Evolutionary conservation across 2,888 invertebrate species (phyloP).

Genomic region (Ectobius pallidus): DNA sequence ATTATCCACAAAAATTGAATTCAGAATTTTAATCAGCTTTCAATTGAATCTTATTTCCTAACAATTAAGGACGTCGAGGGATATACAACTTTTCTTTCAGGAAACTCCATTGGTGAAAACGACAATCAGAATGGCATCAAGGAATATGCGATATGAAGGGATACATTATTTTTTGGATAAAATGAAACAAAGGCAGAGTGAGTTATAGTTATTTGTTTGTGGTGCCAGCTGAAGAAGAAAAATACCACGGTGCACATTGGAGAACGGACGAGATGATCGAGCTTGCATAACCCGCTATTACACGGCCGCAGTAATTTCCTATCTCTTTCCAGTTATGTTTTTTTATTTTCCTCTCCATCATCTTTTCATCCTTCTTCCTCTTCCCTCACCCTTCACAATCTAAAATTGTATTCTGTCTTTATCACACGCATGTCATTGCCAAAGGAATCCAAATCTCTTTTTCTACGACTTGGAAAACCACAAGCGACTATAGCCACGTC

Average conservation of each 20-base stretch:
- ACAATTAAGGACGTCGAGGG: too few relatives aligned
- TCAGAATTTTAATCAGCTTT: too few relatives aligned
- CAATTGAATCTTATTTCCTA: too few relatives aligned
- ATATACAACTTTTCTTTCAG: too few relatives aligned
- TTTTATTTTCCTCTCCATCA: constrained; percentile 1
- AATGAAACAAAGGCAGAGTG: too few relatives aligned
- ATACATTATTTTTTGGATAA: too few relatives aligned
- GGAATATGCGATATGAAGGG: too few relatives aligned
- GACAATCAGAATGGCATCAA: too few relatives aligned
- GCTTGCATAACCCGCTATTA: constrained; percentile 14
- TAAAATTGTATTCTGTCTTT: constrained; percentile 20
- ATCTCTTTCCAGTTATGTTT: constrained; percentile 14
- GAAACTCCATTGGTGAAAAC: too few relatives aligned
- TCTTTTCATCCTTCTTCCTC: background rate
- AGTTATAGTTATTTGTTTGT: too few relatives aligned
- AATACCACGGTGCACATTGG: constrained; percentile 10
- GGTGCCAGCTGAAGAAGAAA: background rate
- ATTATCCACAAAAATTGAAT: too few relatives aligned
- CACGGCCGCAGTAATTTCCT: constrained; percentile 12
- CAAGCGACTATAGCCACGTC: constrained; percentile 33
- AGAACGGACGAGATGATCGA: background rate
- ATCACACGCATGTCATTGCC: constrained; percentile 32
- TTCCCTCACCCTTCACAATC: background rate
- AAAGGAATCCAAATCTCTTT: background rate
- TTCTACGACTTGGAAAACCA: constrained; percentile 33